These are phyloP conservation scores for Hydrochoerus hydrochaeris DNA, from an alignment of 2,113 vertebrate species.

Conservation along the genomic window DNA sequence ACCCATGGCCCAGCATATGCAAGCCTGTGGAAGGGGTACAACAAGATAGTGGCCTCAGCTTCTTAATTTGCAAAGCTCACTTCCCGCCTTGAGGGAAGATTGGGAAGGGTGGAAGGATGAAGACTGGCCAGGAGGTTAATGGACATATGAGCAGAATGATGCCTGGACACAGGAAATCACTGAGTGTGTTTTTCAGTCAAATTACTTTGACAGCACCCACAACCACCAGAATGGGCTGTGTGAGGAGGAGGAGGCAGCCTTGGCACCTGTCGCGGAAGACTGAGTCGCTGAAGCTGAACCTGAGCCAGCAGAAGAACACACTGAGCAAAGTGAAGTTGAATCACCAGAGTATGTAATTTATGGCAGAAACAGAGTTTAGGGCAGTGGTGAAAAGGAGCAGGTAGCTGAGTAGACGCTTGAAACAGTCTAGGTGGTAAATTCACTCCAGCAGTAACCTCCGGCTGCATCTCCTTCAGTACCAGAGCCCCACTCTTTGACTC, in stretches of 20 bases:
- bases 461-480: conserved; percentile 89
- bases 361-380: conserved; percentile 96
- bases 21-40: not conserved
- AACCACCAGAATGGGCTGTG: conserved; percentile 96
- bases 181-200: conserved; percentile 94
- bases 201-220: conserved; percentile 95
- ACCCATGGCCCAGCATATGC: not conserved
- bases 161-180: conserved; percentile 82
- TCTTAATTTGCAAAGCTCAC: not conserved
- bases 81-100: not conserved
- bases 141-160: not conserved
- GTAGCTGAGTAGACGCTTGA: conserved; percentile 95
- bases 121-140: not conserved
- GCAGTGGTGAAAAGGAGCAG: conserved; percentile 94
- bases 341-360: conserved; percentile 98
- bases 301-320: conserved; percentile 91
- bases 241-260: conserved; percentile 88
- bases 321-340: conserved; percentile 94
- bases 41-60: not conserved
- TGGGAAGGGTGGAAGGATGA: not conserved
- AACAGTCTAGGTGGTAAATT: conserved; percentile 93
- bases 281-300: conserved; percentile 92
- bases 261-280: conserved; percentile 86
- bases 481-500: conserved; percentile 89
- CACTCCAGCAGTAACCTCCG: conserved; percentile 90